Evolutionary conservation across 2,113 vertebrate genomes (phyloP), one percentile per base, ranked within the genome.

Genomic region (Salvelinus alpinus): DNA sequence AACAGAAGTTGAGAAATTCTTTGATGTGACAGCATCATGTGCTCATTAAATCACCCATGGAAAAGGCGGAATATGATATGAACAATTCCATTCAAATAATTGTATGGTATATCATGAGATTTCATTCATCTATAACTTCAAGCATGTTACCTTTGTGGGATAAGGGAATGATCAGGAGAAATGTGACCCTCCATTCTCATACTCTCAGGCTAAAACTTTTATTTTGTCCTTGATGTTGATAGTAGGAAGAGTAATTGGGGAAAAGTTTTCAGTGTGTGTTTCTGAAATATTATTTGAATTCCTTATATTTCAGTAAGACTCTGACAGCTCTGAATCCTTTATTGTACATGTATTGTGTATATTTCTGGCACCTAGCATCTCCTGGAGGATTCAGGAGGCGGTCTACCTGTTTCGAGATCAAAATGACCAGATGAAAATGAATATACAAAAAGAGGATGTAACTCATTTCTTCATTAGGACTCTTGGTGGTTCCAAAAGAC

Each of bases 21-120:
- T 91, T 91, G 74, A 91, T 86, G 89, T 93, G 90, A 90, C 86
- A 90, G 88, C 82, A 72, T 86, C 74, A 65, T 73, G 79, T 34
- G 85, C 90, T 90, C 84, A 88, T 92, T 91, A 84, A 90, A 88
- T 80, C 84, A 82, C 80, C 76, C 51, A n/a, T 76, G 77, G 80
- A 87, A 88, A 82, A 87, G 84, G 80, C 13, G 14, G 60, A 64
- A 24, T 20, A 64, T 0, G 11, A n/a, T 9, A 24, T 24, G 24
- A 67, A 34, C 6, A 9, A 20, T 34, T n/a, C 5, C 73, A 82
- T 83, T 88, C 80, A 82, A 72, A 77, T 73, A 27, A 78, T 14
- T 78, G 84, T 75, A 81, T 68, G 76, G 64, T 71, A 82, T 76
- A 60, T 44, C 70, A 3, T 38, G 75, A 77, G 75, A 78, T 76